Base-by-base conservation (phyloP, 2,797 vertebrate genomes). In the Heliangelus exortis region DNA sequence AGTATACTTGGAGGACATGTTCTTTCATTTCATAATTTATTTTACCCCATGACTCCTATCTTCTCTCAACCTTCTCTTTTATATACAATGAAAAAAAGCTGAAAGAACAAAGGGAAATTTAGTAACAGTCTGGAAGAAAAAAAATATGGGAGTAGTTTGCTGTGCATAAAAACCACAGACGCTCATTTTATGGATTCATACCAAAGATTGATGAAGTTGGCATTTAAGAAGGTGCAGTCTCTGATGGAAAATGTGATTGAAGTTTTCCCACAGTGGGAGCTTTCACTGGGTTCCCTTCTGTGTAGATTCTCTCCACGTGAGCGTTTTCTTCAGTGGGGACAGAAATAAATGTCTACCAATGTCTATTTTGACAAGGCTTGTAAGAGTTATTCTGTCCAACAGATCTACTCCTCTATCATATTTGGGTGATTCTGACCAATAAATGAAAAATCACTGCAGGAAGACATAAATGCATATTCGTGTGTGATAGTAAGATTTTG, bases 221-320 rank as follows among this genome's bases (percentile, higher is more conserved):
- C 87, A 94, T 96, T 96, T 94, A 94, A 86, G 92, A 83, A 62
- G 14, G 54, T 91, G 11, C 50, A 81, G 50, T 17, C 61, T 85
- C 57, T 78, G 65, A 51, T 12, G 78, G 79, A 93, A 95, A 72
- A 77, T 78, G n/a, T 94, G 91, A 95, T 90, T 95, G 92, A 96
- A 89, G 68, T 72, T 91, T 94, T 97, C 92, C 95, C 93, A 85
- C 47, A 74, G 50, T 83, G 95, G 96, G 94, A 96, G 79, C 25
- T 85, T 91, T 92, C 65, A 74, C 79, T 80, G 65, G 47, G 34
- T 85, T 83, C 36, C 14, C 18, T 75, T 93, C 68, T 58, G 10
- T 81, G 58, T 86, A 69, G 61, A 93, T 95, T 96, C 80, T 92
- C 55, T 92, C 83, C 55, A 89, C 2, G 7, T 92, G 86, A 87